These are phyloP conservation scores for Ivindomyrus marchei DNA, from an alignment of 2,113 vertebrate genomes.

Conservation along the genomic window DNA sequence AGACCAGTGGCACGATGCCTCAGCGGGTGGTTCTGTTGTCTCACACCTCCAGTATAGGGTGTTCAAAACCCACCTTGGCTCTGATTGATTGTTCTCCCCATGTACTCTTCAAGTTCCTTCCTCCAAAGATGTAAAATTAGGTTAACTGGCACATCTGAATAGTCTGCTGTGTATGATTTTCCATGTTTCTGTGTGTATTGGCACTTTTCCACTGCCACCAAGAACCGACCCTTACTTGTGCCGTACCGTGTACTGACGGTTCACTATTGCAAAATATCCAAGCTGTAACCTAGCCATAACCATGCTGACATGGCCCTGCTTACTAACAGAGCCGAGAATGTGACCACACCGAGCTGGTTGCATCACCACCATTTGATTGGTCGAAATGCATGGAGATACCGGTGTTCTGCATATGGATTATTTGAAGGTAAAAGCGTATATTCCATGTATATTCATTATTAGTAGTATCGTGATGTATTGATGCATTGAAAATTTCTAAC, in stretches of 20 bases:
- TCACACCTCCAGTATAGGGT: neutral
- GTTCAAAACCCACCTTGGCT: neutral
- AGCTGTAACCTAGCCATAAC: neutral
- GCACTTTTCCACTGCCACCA: neutral
- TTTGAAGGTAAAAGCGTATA: neutral
- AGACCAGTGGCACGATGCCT: neutral
- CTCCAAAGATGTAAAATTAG: neutral
- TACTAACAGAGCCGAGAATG: neutral
- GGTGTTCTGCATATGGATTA: neutral
- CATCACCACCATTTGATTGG: neutral
- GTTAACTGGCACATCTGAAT: neutral
- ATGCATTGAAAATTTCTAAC: neutral
- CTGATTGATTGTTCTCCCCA: neutral
- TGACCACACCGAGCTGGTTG: neutral
- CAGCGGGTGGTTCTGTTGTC: neutral
- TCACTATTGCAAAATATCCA: neutral
- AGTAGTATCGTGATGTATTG: neutral
- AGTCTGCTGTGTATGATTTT: neutral
- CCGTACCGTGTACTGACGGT: too few species aligned
- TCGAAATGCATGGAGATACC: neutral
- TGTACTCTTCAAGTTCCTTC: neutral
- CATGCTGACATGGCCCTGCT: neutral
- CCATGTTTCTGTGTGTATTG: neutral
- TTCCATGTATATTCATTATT: neutral
- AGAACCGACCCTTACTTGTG: neutral